phyloP scores from a whole-genome alignment of 2,113 vertebrate species.

The Coptodon bakossiorum region DNA sequence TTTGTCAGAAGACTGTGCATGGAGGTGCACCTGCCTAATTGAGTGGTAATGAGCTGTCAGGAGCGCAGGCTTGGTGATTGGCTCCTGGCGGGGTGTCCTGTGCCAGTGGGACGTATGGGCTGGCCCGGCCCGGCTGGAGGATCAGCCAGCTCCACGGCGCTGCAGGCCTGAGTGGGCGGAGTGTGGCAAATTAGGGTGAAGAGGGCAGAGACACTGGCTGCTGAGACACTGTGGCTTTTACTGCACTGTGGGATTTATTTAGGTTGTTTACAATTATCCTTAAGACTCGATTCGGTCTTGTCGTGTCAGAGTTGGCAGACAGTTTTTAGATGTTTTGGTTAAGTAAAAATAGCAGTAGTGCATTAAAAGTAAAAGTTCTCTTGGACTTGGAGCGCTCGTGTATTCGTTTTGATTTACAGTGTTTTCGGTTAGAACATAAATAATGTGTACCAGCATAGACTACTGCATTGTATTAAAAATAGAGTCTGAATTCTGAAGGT shows the following conservation, averaged over 20 bases:
- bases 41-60: slow-evolving; percentile 74
- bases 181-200: slow-evolving; percentile 49
- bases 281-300: slow-evolving; percentile 1
- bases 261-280: slow-evolving; percentile 28
- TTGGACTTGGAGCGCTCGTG: not conserved
- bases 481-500: not conserved
- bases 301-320: not conserved
- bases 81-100: slow-evolving; percentile 45
- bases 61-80: slow-evolving; percentile 52
- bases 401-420: not conserved
- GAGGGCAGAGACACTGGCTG: slow-evolving; percentile 35
- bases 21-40: slow-evolving; percentile 73
- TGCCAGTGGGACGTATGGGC: slow-evolving; percentile 56
- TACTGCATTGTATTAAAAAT: not conserved
- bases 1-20: slow-evolving; percentile 52
- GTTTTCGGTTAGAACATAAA: not conserved
- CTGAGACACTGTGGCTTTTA: slow-evolving; percentile 20
- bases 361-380: not conserved
- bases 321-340: not conserved
- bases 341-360: not conserved
- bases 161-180: slow-evolving; percentile 50
- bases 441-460: not conserved
- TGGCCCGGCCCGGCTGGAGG: slow-evolving; percentile 41
- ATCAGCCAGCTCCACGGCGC: slow-evolving; percentile 37
- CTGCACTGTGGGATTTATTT: slow-evolving; percentile 38